Percentiles rank a stretch among this genome's conserved stretches.
Conservation (phyloP, 1,140 invertebrate species). For the Epicauta chinensis region DNA sequence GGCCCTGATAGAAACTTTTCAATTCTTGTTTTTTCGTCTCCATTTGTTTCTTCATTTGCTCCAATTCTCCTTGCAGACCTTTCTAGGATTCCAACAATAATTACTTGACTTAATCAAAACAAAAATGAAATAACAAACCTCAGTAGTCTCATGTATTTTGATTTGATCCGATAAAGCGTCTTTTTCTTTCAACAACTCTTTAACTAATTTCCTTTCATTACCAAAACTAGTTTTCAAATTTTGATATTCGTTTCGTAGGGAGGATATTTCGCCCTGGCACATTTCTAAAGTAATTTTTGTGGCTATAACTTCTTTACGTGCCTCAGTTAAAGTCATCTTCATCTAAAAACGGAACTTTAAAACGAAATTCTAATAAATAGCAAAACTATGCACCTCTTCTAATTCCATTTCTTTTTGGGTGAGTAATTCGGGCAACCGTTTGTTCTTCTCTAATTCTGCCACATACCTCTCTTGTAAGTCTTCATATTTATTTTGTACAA, state of each 20-base stretch:
- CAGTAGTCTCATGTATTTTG: slow-evolving; percentile 45
- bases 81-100: slow-evolving; percentile 19
- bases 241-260: slow-evolving; percentile 49
- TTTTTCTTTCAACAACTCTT: slow-evolving; percentile 48
- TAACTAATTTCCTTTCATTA: slow-evolving; percentile 47
- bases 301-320: slow-evolving; percentile 44
- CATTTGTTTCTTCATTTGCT: slow-evolving; percentile 48
- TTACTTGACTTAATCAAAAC: too few species aligned
- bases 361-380: not conserved
- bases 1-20: slow-evolving; percentile 69
- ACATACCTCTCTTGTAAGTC: slow-evolving; percentile 46
- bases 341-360: slow-evolving; percentile 29
- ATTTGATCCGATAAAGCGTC: slow-evolving; percentile 43
- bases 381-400: slow-evolving; percentile 44
- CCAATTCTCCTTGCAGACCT: slow-evolving; percentile 47
- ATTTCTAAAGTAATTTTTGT: slow-evolving; percentile 48
- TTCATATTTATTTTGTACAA: slow-evolving; percentile 44
- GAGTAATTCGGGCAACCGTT: slow-evolving; percentile 48
- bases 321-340: slow-evolving; percentile 33
- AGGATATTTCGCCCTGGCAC: slow-evolving; percentile 49
- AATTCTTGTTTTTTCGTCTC: slow-evolving; percentile 62
- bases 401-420: slow-evolving; percentile 47
- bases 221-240: slow-evolving; percentile 47
- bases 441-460: slow-evolving; percentile 46
- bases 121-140: slow-evolving; percentile 39